Base-by-base conservation (phyloP, 2,888 invertebrate species). In the Phaedon cochleariae region DNA sequence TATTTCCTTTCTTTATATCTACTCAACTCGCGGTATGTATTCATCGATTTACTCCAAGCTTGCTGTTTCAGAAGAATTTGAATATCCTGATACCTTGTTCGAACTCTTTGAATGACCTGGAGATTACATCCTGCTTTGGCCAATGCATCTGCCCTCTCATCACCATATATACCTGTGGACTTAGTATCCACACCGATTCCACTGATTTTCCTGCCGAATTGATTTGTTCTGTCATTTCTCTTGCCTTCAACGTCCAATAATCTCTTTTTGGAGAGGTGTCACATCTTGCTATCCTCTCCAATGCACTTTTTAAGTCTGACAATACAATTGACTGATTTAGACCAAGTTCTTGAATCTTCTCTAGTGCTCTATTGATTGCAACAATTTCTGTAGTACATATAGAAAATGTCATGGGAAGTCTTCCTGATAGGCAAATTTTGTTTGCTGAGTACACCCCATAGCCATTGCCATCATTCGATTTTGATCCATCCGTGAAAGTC, bases 171-270 rank as follows among this genome's bases (percentile, higher is more conserved):
- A n/a, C 41, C 41, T 15, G 41, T 41, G 12, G 51, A 26, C 51
- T 51, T 26, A 26, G 51, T 15, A 51, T 51, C 51, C 51, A 51
- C n/a, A 17, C 51, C n/a, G 26, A 26, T 26, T 51, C 26, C n/a
- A 51, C 15, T 5, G 6, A 7, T 2, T 22, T 51, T 21, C 51
- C 22, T 15, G 15, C n/a, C 1, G 51, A n/a, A 51, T 26, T 15
- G 12, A 51, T 51, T n/a, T 26, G 26, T 26, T 51, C 22, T 26
- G 26, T 29, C 17, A 7, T 26, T 26, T 51, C 51, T 26, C 51
- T 41, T 6, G 41, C n/a, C 15, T 41, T 41, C 41, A 41, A 15
- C 2, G 7, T 9, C n/a, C n/a, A n/a, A 34, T 34, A 12, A 10
- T 41, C 41, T 4, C 41, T 41, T 15, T 41, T 41, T 41, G 41